Evolutionary conservation across 2,888 invertebrate genomes (phyloP).

Genomic region (Nebria salina): DNA sequence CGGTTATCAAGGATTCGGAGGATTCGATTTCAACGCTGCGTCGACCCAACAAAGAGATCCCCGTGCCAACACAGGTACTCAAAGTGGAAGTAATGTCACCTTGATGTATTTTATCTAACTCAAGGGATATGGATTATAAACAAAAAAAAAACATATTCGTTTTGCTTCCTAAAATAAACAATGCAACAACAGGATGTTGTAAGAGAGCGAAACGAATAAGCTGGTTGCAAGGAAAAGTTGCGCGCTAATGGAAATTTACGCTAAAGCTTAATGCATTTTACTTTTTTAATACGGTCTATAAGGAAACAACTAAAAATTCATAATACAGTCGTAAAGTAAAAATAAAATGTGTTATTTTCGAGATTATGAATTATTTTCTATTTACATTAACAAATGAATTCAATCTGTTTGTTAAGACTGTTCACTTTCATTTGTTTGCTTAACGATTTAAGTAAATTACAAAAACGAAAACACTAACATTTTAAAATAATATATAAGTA

Average conservation of each 20-base stretch:
- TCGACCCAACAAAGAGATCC: constrained; percentile 67
- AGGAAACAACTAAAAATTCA: background rate
- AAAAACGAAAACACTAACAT: background rate
- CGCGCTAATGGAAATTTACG: background rate
- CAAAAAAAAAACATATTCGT: background rate
- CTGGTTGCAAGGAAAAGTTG: background rate
- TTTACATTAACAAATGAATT: too few species aligned
- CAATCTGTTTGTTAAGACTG: background rate
- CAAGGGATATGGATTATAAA: constrained; percentile 20
- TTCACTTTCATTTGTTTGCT: background rate
- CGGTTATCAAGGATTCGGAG: constrained; percentile 56
- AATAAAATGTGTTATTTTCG: too few species aligned
- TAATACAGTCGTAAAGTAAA: too few species aligned
- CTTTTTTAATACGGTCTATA: background rate
- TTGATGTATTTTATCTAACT: constrained; percentile 9
- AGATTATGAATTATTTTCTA: too few species aligned
- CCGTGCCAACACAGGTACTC: constrained; percentile 66
- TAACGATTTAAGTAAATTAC: background rate
- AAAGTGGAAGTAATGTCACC: constrained; percentile 24
- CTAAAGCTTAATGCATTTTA: background rate
- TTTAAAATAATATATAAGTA: background rate
- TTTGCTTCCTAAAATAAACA: background rate
- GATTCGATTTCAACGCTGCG: constrained; percentile 62
- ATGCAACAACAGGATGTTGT: background rate
- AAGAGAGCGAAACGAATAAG: constrained; percentile 1